Evolutionary conservation across 2,888 invertebrate species (phyloP), one percentile per base, ranked within the genome.

Genomic region (Ptilodon capucinus): DNA sequence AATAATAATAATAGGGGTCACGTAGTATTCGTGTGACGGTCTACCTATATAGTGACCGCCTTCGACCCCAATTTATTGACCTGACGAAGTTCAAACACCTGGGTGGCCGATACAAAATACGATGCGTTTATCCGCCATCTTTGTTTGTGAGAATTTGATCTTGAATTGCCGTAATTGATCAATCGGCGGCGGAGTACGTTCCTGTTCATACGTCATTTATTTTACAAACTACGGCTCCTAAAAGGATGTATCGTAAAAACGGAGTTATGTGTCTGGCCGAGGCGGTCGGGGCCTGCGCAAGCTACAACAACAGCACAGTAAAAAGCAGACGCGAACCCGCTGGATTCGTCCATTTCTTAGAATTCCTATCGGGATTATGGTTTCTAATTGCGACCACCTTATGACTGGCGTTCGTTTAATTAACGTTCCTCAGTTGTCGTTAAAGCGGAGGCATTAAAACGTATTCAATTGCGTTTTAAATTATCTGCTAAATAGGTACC

Each of bases 31-130:
- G 57, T 56, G 56, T 64, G 68, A 56, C 74, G 54, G 65, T 65
- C 63, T 60, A 55, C 68, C 74, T n/a, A n/a, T n/a, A n/a, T 66
- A 66, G 61, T 76, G 79, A 76, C 79, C 83, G 74, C 74, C 67
- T 82, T 70, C 77, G 84, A 86, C 83, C 82, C 75, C 84, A 86
- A 81, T 84, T 84, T 80, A 71, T 71, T 84, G 80, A 82, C 83
- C 81, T 74, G 78, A 57, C 72, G 69, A 71, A 76, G 78, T 79
- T 82, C 76, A 78, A 68, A 71, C 68, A 72, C 66, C 69, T 69
- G 60, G 48, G 57, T 60, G 59, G 47, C 41, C 44, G 51, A 60
- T 59, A 51, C 47, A 61, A 66, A 64, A 66, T 50, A 60, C 57
- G 60, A 65, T 61, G 56, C 62, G 56, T 60, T 54, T 58, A 49